Evolutionary conservation across 2,888 invertebrate species (phyloP), one percentile per base, ranked within the genome.

Genomic region (Chorisops tibialis): DNA sequence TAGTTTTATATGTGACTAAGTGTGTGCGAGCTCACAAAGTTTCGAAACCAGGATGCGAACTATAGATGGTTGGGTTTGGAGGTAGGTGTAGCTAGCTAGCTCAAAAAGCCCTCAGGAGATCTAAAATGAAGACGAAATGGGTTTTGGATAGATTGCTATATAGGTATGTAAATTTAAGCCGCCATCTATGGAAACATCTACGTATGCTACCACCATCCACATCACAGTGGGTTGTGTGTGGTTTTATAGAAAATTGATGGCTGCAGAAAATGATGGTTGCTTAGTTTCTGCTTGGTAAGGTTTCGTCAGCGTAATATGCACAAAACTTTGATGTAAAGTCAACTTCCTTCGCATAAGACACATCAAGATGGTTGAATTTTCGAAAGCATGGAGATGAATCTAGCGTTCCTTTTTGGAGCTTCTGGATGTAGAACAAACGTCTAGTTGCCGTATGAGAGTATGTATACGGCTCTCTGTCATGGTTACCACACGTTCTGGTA

Each of bases 261-360:
- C 43, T 19, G 56, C 18, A 56, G 61, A 63, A 63, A 58, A 61
- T 63, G 61, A 63, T 61, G 63, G 61, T 61, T 61, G 58, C 56
- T 63, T 63, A 61, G 63, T 63, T 63, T 63, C 61, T 58, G 61
- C 50, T 50, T 63, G 47, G 19, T 52, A 56, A 54, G 61, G 61
- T 62, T 59, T 62, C 61, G 16, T 59, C 50, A 61, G 59, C 37
- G 47, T 47, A 56, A 56, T 45, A 54, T 56, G 51, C 63, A 59
- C 50, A 61, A 62, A 64, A 64, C 52, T 62, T 64, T 64, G 54
- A 58, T 62, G 59, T 61, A 62, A 64, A 64, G 59, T 62, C 64
- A 62, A 62, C 61, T 64, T 51, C 56, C 21, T 47, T 47, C 22
- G 47, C 19, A 22, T 11, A 22, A 47, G 47, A 22, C 22, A 47